Conservation (phyloP, 35 echinoderm and acorn worm genomes). For the Amphiura filiformis region DNA sequence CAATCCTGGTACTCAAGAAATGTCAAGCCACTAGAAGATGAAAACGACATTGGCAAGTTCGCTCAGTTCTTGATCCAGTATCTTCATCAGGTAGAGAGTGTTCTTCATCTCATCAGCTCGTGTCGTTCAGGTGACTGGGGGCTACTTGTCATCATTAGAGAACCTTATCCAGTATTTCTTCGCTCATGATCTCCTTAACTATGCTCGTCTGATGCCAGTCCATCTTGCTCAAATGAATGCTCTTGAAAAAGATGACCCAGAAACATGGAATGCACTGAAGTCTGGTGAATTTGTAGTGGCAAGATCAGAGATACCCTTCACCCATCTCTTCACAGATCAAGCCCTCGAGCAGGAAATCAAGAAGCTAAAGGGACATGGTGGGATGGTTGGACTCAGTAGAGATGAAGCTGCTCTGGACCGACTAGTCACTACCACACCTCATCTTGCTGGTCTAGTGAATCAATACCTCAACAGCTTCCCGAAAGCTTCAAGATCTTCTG, state of each 20-base stretch:
- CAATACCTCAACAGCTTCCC: no score
- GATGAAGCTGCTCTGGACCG: conserved; percentile 19
- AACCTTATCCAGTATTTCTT: conserved; percentile 38
- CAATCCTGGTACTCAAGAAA: conserved; percentile 23
- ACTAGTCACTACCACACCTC: conserved; percentile 18
- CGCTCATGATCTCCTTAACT: conserved; percentile 31
- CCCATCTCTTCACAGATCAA: conserved; percentile 21
- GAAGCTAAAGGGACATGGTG: conserved; percentile 21
- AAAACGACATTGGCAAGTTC: conserved; percentile 33
- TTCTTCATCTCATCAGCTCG: conserved; percentile 35
- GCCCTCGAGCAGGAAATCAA: conserved; percentile 13
- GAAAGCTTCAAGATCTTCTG: no score
- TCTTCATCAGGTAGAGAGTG: conserved; percentile 39
- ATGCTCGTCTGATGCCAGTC: conserved; percentile 45
- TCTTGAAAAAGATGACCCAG: conserved; percentile 19
- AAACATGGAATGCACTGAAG: conserved; percentile 15
- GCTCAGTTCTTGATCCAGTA: conserved; percentile 43
- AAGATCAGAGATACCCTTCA: conserved; percentile 30
- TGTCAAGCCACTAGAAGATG: conserved; percentile 33
- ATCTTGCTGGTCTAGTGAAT: no score
- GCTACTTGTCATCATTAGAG: conserved; percentile 37
- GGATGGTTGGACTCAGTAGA: conserved; percentile 13
- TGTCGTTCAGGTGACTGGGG: conserved; percentile 46
- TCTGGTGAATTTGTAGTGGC: conserved; percentile 4
- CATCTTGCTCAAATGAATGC: conserved; percentile 45